Conservation (phyloP, 2,113 vertebrate species). For the Strix uralensis region DNA sequence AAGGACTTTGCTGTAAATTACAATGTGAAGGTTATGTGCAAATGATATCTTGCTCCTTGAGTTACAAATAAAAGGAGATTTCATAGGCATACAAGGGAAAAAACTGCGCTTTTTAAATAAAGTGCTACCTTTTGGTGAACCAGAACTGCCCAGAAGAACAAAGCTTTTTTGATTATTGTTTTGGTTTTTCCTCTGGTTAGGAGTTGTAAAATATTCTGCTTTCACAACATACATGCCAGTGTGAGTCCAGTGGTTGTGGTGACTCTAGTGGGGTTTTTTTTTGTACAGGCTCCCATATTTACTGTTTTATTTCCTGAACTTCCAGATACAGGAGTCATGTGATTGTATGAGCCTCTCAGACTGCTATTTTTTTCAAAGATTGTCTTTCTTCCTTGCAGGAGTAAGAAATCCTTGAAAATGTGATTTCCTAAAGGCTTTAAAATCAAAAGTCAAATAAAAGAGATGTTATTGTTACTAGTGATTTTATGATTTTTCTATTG, state of each 20-base stretch:
- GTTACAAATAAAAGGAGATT: background rate
- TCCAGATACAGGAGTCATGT: background rate
- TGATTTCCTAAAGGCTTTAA: background rate
- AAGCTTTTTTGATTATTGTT: background rate
- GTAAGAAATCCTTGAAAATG: background rate
- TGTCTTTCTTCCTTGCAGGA: background rate
- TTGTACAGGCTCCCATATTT: background rate
- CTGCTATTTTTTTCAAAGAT: background rate
- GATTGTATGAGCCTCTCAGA: background rate
- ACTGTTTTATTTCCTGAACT: background rate
- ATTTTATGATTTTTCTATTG: background rate
- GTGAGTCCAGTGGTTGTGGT: background rate
- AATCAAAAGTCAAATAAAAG: background rate
- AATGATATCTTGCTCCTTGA: background rate
- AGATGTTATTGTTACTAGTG: fast-evolving
- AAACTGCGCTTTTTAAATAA: background rate
- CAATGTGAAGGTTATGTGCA: background rate
- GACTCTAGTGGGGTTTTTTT: background rate
- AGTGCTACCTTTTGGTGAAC: background rate
- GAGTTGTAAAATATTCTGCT: background rate
- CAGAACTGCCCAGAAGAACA: background rate
- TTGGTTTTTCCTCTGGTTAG: background rate
- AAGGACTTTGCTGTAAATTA: background rate
- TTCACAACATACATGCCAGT: background rate
- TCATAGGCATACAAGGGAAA: background rate